Base-by-base conservation (phyloP, 1,140 invertebrate genomes). In the Megathymus violae region DNA sequence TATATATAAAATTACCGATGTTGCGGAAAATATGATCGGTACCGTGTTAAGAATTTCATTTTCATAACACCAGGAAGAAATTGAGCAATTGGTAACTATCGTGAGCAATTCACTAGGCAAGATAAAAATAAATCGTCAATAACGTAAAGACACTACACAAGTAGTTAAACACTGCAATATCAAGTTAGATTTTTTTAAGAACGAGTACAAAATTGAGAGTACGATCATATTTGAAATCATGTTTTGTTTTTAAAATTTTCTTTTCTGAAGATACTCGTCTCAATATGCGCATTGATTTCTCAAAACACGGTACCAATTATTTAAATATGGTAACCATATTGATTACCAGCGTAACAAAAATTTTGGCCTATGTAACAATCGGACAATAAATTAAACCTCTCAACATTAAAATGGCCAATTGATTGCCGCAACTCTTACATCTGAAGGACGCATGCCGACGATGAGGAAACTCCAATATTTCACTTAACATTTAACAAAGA, bases 391-490 rank as follows among this genome's bases (percentile, higher is more conserved):
- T 27, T 40, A 27, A 15, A 41, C 31, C 38, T 11, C 16, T 15
- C 9, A 11, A 15, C 47, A 16, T 36, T 27, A 36, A 66, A 38
- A 47, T 62, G 59, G 44, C 48, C 47, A 67, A 61, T 62, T 52
- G 47, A 61, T 64, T 44, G 59, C 51, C 50, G 56, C 64, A 58
- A 63, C 44, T 63, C 52, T 47, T 64, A 41, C 56, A 50, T 60
- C 58, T 60, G 58, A 60, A 75, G 80, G 75, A 82, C 78, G 80
- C 74, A 78, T 72, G 67, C 71, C 75, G 68, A 73, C 62, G 67
- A 73, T 80, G 75, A 78, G 76, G 71, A 75, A 71, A 67, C 66
- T 68, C 66, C 71, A 78, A 75, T 61, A 62, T 72, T 65, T 71
- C 62, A 73, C 72, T 79, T 80, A 69, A 72, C 56, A 71, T 54